Evolutionary conservation across 2,797 vertebrate species (phyloP).

Genomic region (Sylvilagus floridanus): DNA sequence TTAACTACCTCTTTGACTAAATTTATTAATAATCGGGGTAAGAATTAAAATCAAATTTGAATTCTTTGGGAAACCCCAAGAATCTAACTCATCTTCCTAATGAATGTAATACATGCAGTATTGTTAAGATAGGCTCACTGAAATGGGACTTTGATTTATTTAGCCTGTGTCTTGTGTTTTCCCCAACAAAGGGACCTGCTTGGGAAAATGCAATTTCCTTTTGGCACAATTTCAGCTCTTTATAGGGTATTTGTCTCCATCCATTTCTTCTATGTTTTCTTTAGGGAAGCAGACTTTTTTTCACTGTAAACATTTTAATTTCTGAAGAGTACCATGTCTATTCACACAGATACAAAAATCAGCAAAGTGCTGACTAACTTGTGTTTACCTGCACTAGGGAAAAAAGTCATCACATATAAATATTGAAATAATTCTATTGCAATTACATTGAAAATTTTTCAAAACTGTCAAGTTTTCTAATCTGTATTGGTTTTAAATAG

Average conservation of each 20-base stretch:
- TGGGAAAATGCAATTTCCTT: conserved; percentile 73
- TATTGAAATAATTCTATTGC: background rate
- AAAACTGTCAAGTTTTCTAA: conserved; percentile 21
- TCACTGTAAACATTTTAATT: conserved; percentile 64
- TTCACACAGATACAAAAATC: conserved; percentile 35
- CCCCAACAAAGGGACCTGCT: conserved; percentile 36
- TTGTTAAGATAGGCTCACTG: conserved; percentile 59
- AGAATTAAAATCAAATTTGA: conserved; percentile 65
- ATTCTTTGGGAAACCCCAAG: conserved; percentile 31
- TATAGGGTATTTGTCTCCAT: conserved; percentile 50
- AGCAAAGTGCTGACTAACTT: conserved; percentile 12
- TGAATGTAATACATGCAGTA: conserved; percentile 38
- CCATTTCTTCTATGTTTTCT: conserved; percentile 65
- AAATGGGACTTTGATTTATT: conserved; percentile 72
- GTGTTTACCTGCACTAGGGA: background rate
- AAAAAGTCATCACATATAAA: background rate
- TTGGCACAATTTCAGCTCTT: conserved; percentile 66
- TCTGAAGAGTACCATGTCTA: conserved; percentile 37
- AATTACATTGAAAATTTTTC: background rate
- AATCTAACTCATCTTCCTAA: conserved; percentile 68
- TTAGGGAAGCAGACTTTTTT: conserved; percentile 53
- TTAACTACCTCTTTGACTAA: conserved; percentile 53
- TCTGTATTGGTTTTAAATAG: conserved; percentile 34
- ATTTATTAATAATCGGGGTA: conserved; percentile 64
- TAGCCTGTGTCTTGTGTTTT: conserved; percentile 52